phyloP scores from a whole-genome alignment of 2,797 vertebrate species.

The Enteromius thamalakanensis region DNA sequence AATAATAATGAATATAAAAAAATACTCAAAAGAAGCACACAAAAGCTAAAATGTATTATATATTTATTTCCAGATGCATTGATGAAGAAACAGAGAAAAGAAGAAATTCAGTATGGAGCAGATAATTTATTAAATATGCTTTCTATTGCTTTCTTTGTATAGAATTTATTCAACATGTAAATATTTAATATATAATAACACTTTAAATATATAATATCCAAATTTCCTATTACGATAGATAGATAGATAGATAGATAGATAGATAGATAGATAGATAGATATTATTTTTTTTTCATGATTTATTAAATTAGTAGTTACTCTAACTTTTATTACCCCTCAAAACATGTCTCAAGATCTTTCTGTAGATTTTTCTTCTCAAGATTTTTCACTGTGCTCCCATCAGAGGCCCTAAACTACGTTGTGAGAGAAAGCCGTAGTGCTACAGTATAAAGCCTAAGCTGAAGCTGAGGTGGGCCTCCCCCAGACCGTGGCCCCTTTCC shows the following conservation, averaged over 20 bases:
- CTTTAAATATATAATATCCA: background rate
- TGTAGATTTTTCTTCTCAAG: background rate
- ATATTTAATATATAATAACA: background rate
- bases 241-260: background rate
- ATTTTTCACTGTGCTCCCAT: background rate
- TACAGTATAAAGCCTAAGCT: background rate
- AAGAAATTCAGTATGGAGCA: background rate
- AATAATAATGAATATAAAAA: background rate
- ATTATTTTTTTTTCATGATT: background rate
- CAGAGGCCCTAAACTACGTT: constrained; percentile 10
- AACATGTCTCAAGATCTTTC: background rate
- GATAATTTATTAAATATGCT: background rate
- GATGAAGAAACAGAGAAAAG: background rate
- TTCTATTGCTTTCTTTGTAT: background rate
- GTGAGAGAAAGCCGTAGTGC: too few species aligned
- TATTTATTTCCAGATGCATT: background rate
- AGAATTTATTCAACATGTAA: background rate
- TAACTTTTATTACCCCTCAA: background rate
- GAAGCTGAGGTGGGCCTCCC: constrained; percentile 73
- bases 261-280: background rate
- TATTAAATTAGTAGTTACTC: background rate
- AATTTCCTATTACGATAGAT: background rate
- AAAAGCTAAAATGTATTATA: background rate
- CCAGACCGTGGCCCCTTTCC: constrained; percentile 79
- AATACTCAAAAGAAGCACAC: background rate